Percentiles rank a stretch among this genome's conserved stretches.
phyloP scores from a whole-genome alignment of 2,888 invertebrate species.

The Dichetophora obliterata region DNA sequence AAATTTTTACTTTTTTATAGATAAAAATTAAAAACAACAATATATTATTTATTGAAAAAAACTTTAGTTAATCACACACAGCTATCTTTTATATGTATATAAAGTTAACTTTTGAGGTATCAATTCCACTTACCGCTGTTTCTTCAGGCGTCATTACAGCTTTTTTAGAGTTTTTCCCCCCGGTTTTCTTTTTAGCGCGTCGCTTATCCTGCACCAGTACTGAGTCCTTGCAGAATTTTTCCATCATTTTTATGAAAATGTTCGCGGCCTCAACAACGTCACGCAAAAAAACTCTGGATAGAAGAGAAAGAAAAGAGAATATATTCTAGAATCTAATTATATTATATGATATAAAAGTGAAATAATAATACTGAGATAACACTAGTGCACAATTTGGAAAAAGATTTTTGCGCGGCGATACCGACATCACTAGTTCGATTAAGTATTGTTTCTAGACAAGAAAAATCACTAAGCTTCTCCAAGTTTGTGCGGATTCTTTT shows the following conservation, averaged over 20 bases:
- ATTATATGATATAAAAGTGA: background rate
- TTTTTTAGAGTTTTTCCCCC: constrained; percentile 57
- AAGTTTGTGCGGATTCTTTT: too few relatives aligned
- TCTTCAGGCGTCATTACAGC: constrained; percentile 67
- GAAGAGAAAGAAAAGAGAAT: constrained; percentile 14
- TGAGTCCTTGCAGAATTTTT: constrained; percentile 76
- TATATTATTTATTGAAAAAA: too few relatives aligned
- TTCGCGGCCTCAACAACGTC: constrained; percentile 93
- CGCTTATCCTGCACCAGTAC: constrained; percentile 81
- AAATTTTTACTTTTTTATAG: too few relatives aligned
- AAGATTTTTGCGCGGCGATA: too few relatives aligned
- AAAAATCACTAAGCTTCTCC: too few relatives aligned
- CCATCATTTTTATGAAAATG: constrained; percentile 91
- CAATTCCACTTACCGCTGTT: constrained; percentile 60
- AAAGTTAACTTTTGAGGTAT: too few relatives aligned
- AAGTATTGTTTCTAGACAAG: too few relatives aligned
- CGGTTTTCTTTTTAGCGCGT: constrained; percentile 54
- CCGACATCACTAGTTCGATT: too few relatives aligned
- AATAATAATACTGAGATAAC: background rate
- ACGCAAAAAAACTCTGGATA: constrained; percentile 80
- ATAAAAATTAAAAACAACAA: too few relatives aligned
- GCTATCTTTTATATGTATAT: too few relatives aligned
- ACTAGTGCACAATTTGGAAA: too few relatives aligned
- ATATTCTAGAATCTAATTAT: background rate
- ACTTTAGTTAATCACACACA: too few relatives aligned